phyloP scores from a whole-genome alignment of 2,113 vertebrate genomes.

The Fukomys damarensis region DNA sequence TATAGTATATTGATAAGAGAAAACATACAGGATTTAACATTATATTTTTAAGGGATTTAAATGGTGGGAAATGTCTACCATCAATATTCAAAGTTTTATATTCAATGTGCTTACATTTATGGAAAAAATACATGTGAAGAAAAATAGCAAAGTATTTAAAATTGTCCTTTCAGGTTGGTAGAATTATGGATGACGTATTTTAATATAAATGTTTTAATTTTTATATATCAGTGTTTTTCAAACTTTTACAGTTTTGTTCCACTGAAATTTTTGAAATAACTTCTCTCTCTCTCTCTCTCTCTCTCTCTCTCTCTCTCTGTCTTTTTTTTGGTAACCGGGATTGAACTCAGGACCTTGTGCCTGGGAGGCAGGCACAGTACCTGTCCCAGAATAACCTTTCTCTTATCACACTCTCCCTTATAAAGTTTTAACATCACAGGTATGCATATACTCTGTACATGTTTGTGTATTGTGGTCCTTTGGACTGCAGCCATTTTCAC shows the following conservation, averaged over 20 bases:
- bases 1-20: neutral
- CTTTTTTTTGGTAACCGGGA: no score
- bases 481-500: neutral
- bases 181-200: neutral
- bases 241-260: neutral
- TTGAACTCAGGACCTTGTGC: no score
- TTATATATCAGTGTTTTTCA: neutral
- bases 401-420: neutral
- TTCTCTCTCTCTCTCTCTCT: no score
- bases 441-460: neutral
- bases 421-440: constrained; percentile 2
- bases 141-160: constrained; percentile 30
- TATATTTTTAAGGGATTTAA: neutral
- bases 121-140: constrained; percentile 11
- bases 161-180: constrained; percentile 5
- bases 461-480: neutral
- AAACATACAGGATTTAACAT: neutral
- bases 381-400: neutral
- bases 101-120: neutral
- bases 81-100: neutral
- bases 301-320: no score
- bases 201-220: constrained; percentile 26
- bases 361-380: no score
- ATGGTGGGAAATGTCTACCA: neutral
- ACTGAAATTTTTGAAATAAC: neutral